Percentiles rank a stretch among this genome's conserved stretches.
Evolutionary conservation across 2,888 invertebrate species (phyloP).

Genomic region (Alentia gelatinosa): DNA sequence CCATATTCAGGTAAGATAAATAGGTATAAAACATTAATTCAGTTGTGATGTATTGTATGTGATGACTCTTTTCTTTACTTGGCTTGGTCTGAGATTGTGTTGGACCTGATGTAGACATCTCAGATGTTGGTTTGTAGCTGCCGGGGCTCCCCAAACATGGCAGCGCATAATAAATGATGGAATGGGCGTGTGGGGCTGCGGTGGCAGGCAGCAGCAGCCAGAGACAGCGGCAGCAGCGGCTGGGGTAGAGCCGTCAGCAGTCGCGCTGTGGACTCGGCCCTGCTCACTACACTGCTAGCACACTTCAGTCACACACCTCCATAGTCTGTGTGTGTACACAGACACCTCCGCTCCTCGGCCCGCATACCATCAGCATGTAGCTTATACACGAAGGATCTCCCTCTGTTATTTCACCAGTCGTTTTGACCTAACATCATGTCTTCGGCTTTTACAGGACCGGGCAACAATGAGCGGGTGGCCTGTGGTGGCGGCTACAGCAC

Average conservation of each 20-base stretch:
- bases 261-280: neutral
- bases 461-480: conserved; percentile 43
- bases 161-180: conserved; percentile 55
- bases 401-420: neutral
- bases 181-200: conserved; percentile 29
- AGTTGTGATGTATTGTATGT: no score
- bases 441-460: conserved; percentile 38
- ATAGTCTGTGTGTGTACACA: neutral
- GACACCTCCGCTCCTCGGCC: neutral
- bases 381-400: neutral
- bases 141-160: conserved; percentile 39
- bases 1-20: conserved; percentile 47
- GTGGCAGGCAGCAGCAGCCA: conserved; percentile 32
- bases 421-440: conserved; percentile 38
- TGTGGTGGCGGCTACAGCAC: conserved; percentile 26
- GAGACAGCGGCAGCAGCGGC: conserved; percentile 7
- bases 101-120: conserved; percentile 23
- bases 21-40: neutral
- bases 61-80: no score
- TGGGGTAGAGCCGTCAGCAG: conserved; percentile 1
- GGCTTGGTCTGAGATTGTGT: neutral
- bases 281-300: conserved; percentile 31
- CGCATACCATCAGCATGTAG: conserved; percentile 5
- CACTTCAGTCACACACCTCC: conserved; percentile 16
- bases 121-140: conserved; percentile 1